A percentile compares a stretch with the other conserved stretches of the same genome.
Evolutionary conservation across 2,888 invertebrate species (phyloP).

Genomic region (Pollenia labialis): DNA sequence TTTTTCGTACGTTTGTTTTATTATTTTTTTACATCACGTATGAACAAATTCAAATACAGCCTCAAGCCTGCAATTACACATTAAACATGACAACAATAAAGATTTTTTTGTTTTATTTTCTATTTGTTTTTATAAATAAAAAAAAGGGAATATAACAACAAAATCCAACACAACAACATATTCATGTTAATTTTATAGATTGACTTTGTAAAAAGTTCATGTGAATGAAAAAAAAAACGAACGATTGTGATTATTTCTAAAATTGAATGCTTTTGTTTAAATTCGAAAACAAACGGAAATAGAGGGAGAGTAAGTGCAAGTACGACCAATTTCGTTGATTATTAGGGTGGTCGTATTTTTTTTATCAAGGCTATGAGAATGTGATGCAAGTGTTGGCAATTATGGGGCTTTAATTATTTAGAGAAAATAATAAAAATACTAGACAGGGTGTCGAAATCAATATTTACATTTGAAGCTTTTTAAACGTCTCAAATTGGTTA

Average conservation of each 20-base stretch:
- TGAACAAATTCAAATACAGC: constrained; percentile 66
- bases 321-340: constrained; percentile 24
- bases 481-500: too few species aligned
- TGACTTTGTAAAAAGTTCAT: constrained; percentile 65
- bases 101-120: constrained; percentile 38
- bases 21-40: constrained; percentile 63
- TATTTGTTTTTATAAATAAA: constrained; percentile 35
- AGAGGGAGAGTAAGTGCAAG: neutral
- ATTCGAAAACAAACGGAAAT: constrained; percentile 20
- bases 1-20: constrained; percentile 4
- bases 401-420: neutral
- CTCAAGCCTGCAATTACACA: constrained; percentile 67
- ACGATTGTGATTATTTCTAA: constrained; percentile 63
- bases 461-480: too few species aligned
- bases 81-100: constrained; percentile 68
- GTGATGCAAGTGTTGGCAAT: neutral
- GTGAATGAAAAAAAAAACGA: constrained; percentile 20
- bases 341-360: constrained; percentile 31
- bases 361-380: neutral
- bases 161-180: constrained; percentile 39
- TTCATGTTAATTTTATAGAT: constrained; percentile 70
- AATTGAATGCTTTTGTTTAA: constrained; percentile 58
- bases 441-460: too few species aligned
- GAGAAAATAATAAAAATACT: too few species aligned
- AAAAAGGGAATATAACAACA: constrained; percentile 29